phyloP scores from a whole-genome alignment of 2,113 vertebrate genomes.

The Cromileptes altivelis region DNA sequence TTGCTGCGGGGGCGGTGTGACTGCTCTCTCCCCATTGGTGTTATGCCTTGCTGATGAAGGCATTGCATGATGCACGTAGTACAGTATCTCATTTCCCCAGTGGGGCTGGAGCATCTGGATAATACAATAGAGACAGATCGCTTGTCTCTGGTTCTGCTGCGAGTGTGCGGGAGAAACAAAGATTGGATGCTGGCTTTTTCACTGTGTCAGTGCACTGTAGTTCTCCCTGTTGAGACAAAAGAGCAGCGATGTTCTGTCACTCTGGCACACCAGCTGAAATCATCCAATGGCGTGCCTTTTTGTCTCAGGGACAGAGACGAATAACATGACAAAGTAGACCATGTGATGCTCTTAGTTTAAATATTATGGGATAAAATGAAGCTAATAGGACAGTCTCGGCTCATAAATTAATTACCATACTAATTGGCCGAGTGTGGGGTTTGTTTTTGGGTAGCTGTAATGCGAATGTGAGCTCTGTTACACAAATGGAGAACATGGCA shows the following conservation, averaged over 20 bases:
- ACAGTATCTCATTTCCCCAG: slow-evolving; percentile 66
- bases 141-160: slow-evolving; percentile 61
- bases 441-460: slow-evolving; percentile 47
- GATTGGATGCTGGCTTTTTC: slow-evolving; percentile 66
- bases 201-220: slow-evolving; percentile 55
- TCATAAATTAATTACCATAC: slow-evolving; percentile 63
- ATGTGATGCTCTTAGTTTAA: slow-evolving; percentile 37
- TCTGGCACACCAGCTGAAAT: slow-evolving; percentile 43
- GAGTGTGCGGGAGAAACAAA: slow-evolving; percentile 77
- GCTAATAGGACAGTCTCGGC: slow-evolving; percentile 39
- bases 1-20: neutral
- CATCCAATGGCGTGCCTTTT: slow-evolving; percentile 46
- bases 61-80: slow-evolving; percentile 35
- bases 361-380: slow-evolving; percentile 30
- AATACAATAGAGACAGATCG: slow-evolving; percentile 73
- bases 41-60: slow-evolving; percentile 56
- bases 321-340: slow-evolving; percentile 28
- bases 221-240: slow-evolving; percentile 67
- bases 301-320: slow-evolving; percentile 25
- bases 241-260: slow-evolving; percentile 44
- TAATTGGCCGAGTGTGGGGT: slow-evolving; percentile 55
- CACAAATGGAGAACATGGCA: slow-evolving; percentile 63
- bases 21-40: slow-evolving; percentile 25
- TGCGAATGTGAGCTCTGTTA: slow-evolving; percentile 45
- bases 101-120: slow-evolving; percentile 76